Evolutionary conservation across 2,888 invertebrate genomes (phyloP).

Genomic region (Pseudanteris insignis): DNA sequence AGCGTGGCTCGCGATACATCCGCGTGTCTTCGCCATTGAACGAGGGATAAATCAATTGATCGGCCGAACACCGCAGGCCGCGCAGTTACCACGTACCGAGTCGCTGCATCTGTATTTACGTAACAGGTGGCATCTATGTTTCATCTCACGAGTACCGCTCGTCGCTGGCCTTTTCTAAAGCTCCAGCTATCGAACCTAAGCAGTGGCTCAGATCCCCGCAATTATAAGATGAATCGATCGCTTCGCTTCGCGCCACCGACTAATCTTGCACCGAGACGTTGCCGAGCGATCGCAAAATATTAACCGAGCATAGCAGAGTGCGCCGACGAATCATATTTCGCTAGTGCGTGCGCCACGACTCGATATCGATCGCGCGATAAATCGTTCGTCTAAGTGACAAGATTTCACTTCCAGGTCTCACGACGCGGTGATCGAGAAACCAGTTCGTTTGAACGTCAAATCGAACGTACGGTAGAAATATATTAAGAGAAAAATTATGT

Average conservation of each 20-base stretch:
- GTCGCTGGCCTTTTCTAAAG: slow-evolving; percentile 30
- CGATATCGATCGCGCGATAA: too few species aligned
- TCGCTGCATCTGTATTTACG: slow-evolving; percentile 42
- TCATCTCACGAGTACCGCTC: slow-evolving; percentile 20
- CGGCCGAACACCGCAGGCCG: slow-evolving; percentile 8
- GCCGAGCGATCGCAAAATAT: too few species aligned
- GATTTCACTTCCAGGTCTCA: too few species aligned
- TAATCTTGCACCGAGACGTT: slow-evolving; percentile 1
- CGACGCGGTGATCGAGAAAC: too few species aligned
- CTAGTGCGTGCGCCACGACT: too few species aligned
- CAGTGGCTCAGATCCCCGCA: slow-evolving; percentile 30
- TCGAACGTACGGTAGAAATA: too few species aligned
- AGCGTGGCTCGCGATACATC: slow-evolving; percentile 41
- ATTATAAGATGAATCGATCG: slow-evolving; percentile 38
- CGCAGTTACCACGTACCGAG: slow-evolving; percentile 19
- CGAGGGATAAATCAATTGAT: slow-evolving; percentile 42
- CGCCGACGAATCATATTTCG: too few species aligned
- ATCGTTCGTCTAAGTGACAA: too few species aligned
- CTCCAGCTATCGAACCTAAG: slow-evolving; percentile 25
- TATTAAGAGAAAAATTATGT: too few species aligned
- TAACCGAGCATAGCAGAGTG: too few species aligned
- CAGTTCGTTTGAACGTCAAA: too few species aligned
- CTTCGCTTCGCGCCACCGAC: slow-evolving; percentile 4
- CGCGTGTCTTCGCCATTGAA: slow-evolving; percentile 38
- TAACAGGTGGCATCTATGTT: slow-evolving; percentile 43